These are phyloP conservation scores for Agrochola lota DNA, from an alignment of 2,888 invertebrate genomes.

Conservation along the genomic window DNA sequence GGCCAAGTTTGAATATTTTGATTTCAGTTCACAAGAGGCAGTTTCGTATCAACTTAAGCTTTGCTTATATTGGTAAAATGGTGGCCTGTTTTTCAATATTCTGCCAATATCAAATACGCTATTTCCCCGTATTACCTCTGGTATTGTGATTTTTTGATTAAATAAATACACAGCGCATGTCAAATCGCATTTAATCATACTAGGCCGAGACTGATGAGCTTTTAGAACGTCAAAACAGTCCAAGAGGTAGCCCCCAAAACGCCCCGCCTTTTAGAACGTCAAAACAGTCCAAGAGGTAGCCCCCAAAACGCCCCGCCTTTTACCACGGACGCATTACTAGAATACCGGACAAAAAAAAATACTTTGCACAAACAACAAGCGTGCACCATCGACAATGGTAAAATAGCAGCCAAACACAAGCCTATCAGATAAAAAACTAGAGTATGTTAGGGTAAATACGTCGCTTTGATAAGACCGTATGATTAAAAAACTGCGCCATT, in stretches of 20 bases:
- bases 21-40: slow-evolving; percentile 2
- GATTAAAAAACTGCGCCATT: not conserved
- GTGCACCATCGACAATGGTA: not conserved
- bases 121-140: not conserved
- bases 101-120: not conserved
- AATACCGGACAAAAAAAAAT: not conserved
- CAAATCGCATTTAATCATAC: not conserved
- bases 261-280: not conserved
- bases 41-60: not conserved
- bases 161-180: not conserved
- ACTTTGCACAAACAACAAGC: not conserved
- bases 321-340: slow-evolving; percentile 13
- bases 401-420: not conserved
- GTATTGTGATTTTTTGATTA: not conserved
- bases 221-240: not conserved
- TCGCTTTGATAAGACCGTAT: not conserved
- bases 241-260: not conserved
- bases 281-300: not conserved
- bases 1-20: not conserved
- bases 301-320: not conserved
- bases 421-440: not conserved
- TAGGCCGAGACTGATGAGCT: not conserved
- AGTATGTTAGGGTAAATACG: not conserved
- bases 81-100: not conserved
- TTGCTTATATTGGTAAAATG: not conserved